Evolutionary conservation across 2,113 vertebrate species (phyloP).

Genomic region (Serranochromis macrocephalus): DNA sequence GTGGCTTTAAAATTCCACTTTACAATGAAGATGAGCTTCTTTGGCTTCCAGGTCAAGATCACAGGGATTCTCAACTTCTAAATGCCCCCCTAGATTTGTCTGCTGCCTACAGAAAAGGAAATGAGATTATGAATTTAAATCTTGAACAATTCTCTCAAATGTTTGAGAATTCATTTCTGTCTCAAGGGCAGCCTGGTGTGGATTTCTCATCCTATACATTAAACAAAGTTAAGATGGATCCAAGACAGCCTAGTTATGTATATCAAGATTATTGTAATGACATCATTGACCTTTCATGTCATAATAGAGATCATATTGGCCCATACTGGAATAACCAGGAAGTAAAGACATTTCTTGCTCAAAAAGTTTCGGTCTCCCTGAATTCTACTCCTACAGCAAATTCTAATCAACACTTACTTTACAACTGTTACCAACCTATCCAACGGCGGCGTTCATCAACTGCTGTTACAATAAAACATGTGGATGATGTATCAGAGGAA

Average conservation of each 20-base stretch:
- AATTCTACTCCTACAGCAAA: constrained; percentile 41
- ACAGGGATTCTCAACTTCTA: constrained; percentile 66
- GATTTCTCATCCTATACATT: constrained; percentile 82
- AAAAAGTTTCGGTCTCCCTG: constrained; percentile 66
- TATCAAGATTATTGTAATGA: constrained; percentile 60
- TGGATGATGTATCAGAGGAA: constrained; percentile 68
- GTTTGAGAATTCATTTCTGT: constrained; percentile 81
- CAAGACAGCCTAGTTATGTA: constrained; percentile 51
- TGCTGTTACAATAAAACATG: constrained; percentile 65
- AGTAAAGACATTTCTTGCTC: constrained; percentile 63
- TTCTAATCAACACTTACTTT: constrained; percentile 55
- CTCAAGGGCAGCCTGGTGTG: constrained; percentile 72
- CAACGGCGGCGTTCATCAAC: constrained; percentile 52
- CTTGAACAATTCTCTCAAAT: constrained; percentile 83
- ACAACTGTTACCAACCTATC: constrained; percentile 66
- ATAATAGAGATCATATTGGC: constrained; percentile 14
- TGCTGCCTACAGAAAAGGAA: constrained; percentile 78
- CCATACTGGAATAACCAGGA: constrained; percentile 57
- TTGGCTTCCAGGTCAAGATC: constrained; percentile 79
- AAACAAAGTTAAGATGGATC: constrained; percentile 82
- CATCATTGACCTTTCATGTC: constrained; percentile 79
- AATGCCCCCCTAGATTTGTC: constrained; percentile 88
- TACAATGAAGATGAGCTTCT: constrained; percentile 82
- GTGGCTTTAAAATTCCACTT: constrained; percentile 86
- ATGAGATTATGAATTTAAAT: constrained; percentile 84